Percentiles rank a stretch among this genome's conserved stretches.
These are phyloP conservation scores for Ctenosaura bakeri DNA, from an alignment of 2,797 vertebrate species.

Conservation along the genomic window DNA sequence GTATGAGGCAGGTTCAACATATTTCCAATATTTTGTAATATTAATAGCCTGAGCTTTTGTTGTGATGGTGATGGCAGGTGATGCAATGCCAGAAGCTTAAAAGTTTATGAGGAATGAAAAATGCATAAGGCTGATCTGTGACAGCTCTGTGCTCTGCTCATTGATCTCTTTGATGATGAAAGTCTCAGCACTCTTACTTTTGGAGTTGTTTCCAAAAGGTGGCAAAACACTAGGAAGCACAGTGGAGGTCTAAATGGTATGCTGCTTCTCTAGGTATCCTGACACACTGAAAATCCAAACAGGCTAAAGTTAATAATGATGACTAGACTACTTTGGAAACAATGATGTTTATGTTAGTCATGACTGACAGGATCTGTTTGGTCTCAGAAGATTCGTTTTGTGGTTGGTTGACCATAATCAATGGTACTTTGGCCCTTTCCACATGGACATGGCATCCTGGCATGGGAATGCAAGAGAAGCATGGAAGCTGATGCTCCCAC, in stretches of 20 bases:
- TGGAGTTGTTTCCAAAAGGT: background rate
- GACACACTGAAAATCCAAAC: background rate
- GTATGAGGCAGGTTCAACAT: conserved; percentile 20
- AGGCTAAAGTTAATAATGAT: background rate
- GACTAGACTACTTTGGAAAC: background rate
- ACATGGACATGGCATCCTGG: too few species aligned
- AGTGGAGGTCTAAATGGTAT: background rate
- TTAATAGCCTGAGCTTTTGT: conserved; percentile 79
- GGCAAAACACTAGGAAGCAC: conserved; percentile 8
- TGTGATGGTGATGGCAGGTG: conserved; percentile 70
- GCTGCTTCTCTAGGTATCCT: background rate
- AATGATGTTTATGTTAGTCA: background rate
- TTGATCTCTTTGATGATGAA: conserved; percentile 14
- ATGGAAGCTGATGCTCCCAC: too few species aligned
- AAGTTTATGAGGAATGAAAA: conserved; percentile 80
- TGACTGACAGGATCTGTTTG: background rate
- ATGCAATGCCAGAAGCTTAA: conserved; percentile 66
- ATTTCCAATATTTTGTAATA: conserved; percentile 67
- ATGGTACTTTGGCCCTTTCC: too few species aligned
- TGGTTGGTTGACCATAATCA: background rate
- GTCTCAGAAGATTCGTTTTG: background rate
- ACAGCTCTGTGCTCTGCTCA: conserved; percentile 60
- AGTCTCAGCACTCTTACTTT: background rate
- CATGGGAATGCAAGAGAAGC: too few species aligned
- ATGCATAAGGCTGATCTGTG: conserved; percentile 76